Evolutionary conservation across 2,113 vertebrate genomes (phyloP), one percentile per base, ranked within the genome.

Genomic region (Lophotis ruficrista): DNA sequence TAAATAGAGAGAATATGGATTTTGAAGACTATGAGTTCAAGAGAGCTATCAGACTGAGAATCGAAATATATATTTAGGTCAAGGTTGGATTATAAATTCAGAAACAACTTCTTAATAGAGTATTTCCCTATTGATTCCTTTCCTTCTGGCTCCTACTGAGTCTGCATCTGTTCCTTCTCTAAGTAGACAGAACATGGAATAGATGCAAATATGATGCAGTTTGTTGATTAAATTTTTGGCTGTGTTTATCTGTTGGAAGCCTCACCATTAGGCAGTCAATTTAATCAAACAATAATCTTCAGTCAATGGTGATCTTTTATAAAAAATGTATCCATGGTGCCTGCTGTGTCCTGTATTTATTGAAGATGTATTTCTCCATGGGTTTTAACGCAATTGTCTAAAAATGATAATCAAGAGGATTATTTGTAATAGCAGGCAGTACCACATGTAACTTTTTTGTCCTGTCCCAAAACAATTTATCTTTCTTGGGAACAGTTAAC

Each of bases 151-250:
- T 96, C 97, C 94, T 89, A 92, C 94, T 70, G 96, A 92, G 89
- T 71, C 45, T 94, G 70, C 96, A 97, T 97, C 96, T 97, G 96
- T 94, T 97, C 91, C 28, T 95, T 83, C 80, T 93, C 91, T 90
- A 89, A 96, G 94, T 14, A 97, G 76, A 90, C 38, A 85, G 80
- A 94, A 96, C 4, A 4, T 92, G 83, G 96, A 96, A 97, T 87
- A 95, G 54, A 97, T 92, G 77, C 92, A 97, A 94, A 97, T 96
- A 83, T 28, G 68, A 96, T 95, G 84, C 62, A 94, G 89, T 89
- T 97, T 97, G 93, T 95, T 96, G 94, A 97, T 97, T 97, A 94
- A 96, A 96, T 96, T 83, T 85, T 95, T 97, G 91, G 68, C 87
- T 94, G 70, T 82, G 41, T 96, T 96, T 95, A 88, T 97, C 94